A percentile compares a stretch with the other conserved stretches of the same genome.
phyloP scores from a whole-genome alignment of 2,797 vertebrate species.

The Pseudotriccus pelzelni region DNA sequence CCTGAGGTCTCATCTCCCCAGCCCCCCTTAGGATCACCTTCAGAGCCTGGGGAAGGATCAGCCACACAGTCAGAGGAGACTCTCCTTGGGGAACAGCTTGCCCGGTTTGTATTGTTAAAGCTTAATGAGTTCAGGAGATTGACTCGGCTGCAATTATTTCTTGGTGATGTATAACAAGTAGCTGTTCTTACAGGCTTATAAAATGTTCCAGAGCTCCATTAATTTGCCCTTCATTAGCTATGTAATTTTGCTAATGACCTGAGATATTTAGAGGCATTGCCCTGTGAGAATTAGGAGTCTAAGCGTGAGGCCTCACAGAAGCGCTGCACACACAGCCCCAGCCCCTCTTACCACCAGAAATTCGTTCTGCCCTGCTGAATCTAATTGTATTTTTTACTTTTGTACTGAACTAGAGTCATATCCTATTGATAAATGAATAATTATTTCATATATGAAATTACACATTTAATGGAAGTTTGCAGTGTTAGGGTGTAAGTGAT shows the following conservation, averaged over 20 bases:
- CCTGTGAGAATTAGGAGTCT: slow-evolving; percentile 51
- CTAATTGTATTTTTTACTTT: slow-evolving; percentile 51
- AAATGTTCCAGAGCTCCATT: slow-evolving; percentile 68
- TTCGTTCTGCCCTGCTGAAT: slow-evolving; percentile 32
- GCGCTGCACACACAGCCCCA: not conserved
- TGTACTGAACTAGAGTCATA: slow-evolving; percentile 30
- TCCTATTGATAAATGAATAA: slow-evolving; percentile 63
- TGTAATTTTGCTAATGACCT: slow-evolving; percentile 75
- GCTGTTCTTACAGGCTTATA: slow-evolving; percentile 64
- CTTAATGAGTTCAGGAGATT: slow-evolving; percentile 50
- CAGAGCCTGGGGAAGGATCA: not conserved
- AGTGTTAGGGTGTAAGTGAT: slow-evolving; percentile 45
- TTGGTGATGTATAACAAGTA: slow-evolving; percentile 68
- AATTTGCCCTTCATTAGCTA: slow-evolving; percentile 74
- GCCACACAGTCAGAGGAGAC: not conserved
- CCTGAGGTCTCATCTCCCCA: not conserved
- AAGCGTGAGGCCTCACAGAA: not conserved
- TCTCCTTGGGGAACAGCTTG: not conserved
- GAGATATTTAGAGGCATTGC: slow-evolving; percentile 56
- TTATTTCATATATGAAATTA: slow-evolving; percentile 36
- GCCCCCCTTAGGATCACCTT: not conserved
- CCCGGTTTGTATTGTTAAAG: slow-evolving; percentile 28
- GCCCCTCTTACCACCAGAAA: not conserved
- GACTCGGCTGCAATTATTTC: slow-evolving; percentile 68
- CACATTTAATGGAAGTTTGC: slow-evolving; percentile 59